phyloP scores from a whole-genome alignment of 1,140 invertebrate genomes.

The Melipona quadrifasciata region DNA sequence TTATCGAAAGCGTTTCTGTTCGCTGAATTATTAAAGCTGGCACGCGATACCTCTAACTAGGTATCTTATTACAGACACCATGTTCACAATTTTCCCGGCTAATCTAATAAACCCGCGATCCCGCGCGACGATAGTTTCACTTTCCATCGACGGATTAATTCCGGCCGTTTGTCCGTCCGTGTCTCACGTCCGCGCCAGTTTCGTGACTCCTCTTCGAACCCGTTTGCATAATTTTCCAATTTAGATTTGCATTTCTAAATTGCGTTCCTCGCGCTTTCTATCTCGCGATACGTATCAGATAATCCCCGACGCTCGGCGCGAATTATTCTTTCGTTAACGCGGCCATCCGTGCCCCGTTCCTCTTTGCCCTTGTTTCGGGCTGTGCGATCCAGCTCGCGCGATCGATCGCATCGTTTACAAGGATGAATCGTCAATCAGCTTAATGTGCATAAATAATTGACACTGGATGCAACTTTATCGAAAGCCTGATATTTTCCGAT shows the following conservation, averaged over 20 bases:
- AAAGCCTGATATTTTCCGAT: no score
- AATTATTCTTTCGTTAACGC: slow-evolving; percentile 15
- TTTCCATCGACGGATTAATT: slow-evolving; percentile 45
- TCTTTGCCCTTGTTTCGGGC: background rate
- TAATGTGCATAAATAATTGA: no score
- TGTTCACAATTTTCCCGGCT: slow-evolving; percentile 30
- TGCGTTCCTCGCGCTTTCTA: slow-evolving; percentile 18
- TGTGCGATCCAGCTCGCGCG: background rate
- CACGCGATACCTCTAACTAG: slow-evolving; percentile 19
- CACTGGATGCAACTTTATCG: no score
- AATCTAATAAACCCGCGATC: slow-evolving; percentile 33
- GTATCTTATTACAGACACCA: slow-evolving; percentile 26
- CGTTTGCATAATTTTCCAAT: slow-evolving; percentile 50
- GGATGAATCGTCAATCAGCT: no score
- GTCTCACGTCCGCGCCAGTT: background rate
- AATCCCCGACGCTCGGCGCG: background rate
- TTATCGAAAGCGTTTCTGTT: slow-evolving; percentile 33
- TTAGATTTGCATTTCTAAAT: slow-evolving; percentile 51
- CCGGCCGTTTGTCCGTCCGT: background rate
- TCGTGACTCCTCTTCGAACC: background rate
- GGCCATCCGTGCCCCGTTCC: background rate
- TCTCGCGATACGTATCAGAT: slow-evolving; percentile 25
- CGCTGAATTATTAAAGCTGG: slow-evolving; percentile 35
- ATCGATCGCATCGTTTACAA: background rate
- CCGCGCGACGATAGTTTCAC: slow-evolving; percentile 33